Evolutionary conservation across 2,888 invertebrate species (phyloP), one percentile per base, ranked within the genome.

Genomic region (Agrochola circellaris): DNA sequence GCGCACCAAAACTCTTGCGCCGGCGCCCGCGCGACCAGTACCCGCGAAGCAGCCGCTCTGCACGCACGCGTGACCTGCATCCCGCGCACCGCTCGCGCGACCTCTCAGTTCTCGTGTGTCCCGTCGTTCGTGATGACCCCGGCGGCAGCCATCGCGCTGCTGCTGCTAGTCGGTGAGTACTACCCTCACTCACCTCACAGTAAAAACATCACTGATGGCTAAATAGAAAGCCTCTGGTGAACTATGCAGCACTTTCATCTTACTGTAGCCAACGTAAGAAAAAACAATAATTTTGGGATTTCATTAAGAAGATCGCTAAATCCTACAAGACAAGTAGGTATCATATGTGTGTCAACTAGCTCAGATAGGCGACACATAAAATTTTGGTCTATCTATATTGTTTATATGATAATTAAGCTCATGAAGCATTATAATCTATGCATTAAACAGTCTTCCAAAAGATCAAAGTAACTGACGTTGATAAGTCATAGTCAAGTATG

Each of bases 151-250:
- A 80, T 87, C 67, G 81, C 84, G 88, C 90, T 92, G 84, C 84
- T 92, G 82, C 83, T 92, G 68, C 81, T 91, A 80, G 75, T 93
- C 80, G 93, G 94, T 94, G 84, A 92, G 93, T 91, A 72, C 67
- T 42, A 11, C 45, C 42, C 26, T 58, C 38, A 54, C 26, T 34
- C 66, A 38, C 48, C 34, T 20, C 56, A 9, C 11, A 48, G n/a
- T 13, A 17, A 48, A 17, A 2, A 20, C 3, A n/a, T 26, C n/a
- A 2, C 23, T 34, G 66, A 54, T 56, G 34, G 20, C 48, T 54
- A 23, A 68, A 30, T 60, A 73, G 66, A 73, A 30, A 81, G 62
- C n/a, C 5, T 23, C 0, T 65, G 7, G 20, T n/a, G 26, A 65
- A 61, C 64, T 64, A 66, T 76, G 70, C 60, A 75, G 65, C 72